A percentile compares a stretch with the other conserved stretches of the same genome.
phyloP scores from a whole-genome alignment of 2,113 vertebrate genomes.

The Paratilapia polleni region DNA sequence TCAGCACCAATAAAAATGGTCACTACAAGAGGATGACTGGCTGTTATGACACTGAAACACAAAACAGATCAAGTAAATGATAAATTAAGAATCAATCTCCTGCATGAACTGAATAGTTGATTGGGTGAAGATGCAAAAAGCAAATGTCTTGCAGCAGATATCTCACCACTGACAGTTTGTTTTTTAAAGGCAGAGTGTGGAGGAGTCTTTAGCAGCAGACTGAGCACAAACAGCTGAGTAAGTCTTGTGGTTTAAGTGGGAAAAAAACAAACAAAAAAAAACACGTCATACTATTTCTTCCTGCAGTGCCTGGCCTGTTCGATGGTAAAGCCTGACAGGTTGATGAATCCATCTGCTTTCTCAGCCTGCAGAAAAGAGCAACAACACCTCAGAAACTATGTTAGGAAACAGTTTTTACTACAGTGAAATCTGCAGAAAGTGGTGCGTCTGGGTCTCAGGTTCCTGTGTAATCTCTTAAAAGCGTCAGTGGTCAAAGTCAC shows the following conservation, averaged over 20 bases:
- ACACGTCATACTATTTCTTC: slow-evolving; percentile 78
- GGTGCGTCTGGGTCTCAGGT: background rate
- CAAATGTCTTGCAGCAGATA: background rate
- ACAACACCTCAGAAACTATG: background rate
- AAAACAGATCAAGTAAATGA: background rate
- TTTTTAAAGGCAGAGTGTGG: background rate
- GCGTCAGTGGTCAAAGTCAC: background rate
- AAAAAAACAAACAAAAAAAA: background rate
- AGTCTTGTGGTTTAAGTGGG: background rate
- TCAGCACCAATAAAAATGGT: slow-evolving; percentile 40
- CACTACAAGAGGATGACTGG: slow-evolving; percentile 34
- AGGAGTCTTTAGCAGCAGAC: background rate
- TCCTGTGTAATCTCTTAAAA: background rate
- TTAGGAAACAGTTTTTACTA: background rate
- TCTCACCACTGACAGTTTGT: background rate
- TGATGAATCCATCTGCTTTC: slow-evolving; percentile 91
- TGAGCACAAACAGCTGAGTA: background rate
- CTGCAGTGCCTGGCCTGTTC: slow-evolving; percentile 85
- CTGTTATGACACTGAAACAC: slow-evolving; percentile 38
- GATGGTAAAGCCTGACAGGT: slow-evolving; percentile 85
- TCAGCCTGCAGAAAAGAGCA: slow-evolving; percentile 81
- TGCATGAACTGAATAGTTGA: background rate
- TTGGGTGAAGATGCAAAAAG: background rate
- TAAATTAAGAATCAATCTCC: background rate
- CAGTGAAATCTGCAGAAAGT: background rate